phyloP scores from a whole-genome alignment of 2,888 invertebrate species.

The Phyllotreta striolata region DNA sequence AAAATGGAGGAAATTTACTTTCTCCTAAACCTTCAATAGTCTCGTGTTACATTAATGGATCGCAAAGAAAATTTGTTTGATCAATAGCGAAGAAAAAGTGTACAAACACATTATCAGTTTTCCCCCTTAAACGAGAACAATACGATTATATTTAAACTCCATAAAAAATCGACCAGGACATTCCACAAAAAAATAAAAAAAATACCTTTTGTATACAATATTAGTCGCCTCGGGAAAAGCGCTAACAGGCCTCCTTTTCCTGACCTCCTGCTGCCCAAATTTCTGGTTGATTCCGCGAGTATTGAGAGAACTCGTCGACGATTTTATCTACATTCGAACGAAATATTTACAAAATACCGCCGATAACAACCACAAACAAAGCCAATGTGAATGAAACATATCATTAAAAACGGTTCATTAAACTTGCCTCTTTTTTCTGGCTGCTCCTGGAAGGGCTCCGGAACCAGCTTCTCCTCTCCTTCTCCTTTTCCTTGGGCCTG shows the following conservation, averaged over 20 bases:
- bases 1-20: no score
- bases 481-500: conserved; percentile 21
- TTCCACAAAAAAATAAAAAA: conserved; percentile 17
- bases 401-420: conserved; percentile 15
- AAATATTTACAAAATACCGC: not conserved
- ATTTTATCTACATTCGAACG: conserved; percentile 34
- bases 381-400: not conserved
- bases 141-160: conserved; percentile 1
- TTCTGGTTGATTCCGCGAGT: conserved; percentile 23
- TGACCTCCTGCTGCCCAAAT: conserved; percentile 12
- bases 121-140: not conserved
- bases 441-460: conserved; percentile 24
- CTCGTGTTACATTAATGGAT: no score
- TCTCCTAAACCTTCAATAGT: no score
- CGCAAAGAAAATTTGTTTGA: no score
- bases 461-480: conserved; percentile 35
- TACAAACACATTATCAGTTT: no score
- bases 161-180: conserved; percentile 30
- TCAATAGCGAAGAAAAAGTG: no score
- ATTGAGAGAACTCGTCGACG: conserved; percentile 31
- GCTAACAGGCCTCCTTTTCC: conserved; percentile 32
- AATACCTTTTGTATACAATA: conserved; percentile 37
- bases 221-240: conserved; percentile 15
- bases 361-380: not conserved
- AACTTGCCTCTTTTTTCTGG: conserved; percentile 26